phyloP scores from a whole-genome alignment of 2,888 invertebrate species.

The Tinea pellionella region DNA sequence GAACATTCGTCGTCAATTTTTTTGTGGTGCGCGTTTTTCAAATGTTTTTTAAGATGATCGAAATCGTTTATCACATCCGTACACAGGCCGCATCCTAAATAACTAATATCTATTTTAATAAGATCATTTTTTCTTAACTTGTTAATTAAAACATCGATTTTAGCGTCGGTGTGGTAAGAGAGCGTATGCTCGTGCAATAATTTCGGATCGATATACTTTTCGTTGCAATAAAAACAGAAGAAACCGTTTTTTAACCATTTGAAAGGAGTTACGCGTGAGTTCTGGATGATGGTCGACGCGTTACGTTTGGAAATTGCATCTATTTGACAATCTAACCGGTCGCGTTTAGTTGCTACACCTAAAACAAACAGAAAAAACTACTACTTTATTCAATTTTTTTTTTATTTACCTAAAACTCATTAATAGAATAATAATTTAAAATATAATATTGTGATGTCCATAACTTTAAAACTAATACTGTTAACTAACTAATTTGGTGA shows the following conservation, averaged over 20 bases:
- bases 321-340: not conserved
- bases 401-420: too few relatives aligned
- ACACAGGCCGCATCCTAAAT: not conserved
- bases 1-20: conserved; percentile 40
- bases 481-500: too few relatives aligned
- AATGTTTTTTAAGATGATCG: not conserved
- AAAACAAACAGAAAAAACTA: conserved; percentile 11
- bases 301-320: conserved; percentile 9
- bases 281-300: not conserved
- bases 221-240: conserved; percentile 3
- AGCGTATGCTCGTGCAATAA: not conserved
- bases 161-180: not conserved
- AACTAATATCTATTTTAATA: not conserved
- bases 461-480: too few relatives aligned
- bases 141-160: too few relatives aligned
- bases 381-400: too few relatives aligned
- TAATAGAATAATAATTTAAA: too few relatives aligned
- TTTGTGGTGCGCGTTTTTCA: conserved; percentile 6
- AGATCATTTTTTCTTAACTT: not conserved
- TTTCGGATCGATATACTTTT: not conserved
- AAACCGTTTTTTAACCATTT: conserved; percentile 13
- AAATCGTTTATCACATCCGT: not conserved
- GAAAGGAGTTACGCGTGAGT: conserved; percentile 4
- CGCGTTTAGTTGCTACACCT: conserved; percentile 4
- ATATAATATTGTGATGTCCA: too few relatives aligned